These are phyloP conservation scores for Orthonevra nobilis DNA, from an alignment of 2,888 invertebrate species.

Conservation along the genomic window DNA sequence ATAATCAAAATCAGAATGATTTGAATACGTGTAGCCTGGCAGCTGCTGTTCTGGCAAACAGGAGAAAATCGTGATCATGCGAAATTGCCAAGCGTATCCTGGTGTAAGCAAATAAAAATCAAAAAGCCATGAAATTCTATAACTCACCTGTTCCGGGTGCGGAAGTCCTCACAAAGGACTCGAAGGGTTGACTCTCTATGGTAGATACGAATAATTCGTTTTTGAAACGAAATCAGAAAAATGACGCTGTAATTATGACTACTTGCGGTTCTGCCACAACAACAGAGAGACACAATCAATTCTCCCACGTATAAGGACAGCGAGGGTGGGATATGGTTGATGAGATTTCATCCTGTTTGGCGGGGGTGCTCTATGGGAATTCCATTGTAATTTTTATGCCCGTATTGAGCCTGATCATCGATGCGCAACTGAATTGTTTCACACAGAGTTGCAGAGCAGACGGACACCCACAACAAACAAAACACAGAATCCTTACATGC, in stretches of 20 bases:
- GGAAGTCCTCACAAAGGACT: slow-evolving; percentile 14
- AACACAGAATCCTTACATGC: slow-evolving; percentile 20
- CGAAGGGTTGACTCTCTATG: slow-evolving; percentile 54
- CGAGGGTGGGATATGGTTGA: slow-evolving; percentile 56
- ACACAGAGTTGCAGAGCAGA: slow-evolving; percentile 41
- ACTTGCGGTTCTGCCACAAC: slow-evolving; percentile 58
- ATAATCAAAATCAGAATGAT: slow-evolving; percentile 57
- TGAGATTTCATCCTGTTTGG: slow-evolving; percentile 29
- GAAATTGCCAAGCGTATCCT: slow-evolving; percentile 56
- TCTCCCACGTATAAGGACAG: background rate
- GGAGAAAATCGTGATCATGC: slow-evolving; percentile 38
- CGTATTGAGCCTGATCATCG: slow-evolving; percentile 56
- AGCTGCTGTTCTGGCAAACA: slow-evolving; percentile 38
- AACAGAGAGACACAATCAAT: background rate
- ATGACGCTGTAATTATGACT: slow-evolving; percentile 62
- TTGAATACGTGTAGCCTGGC: slow-evolving; percentile 55
- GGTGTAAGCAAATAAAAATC: slow-evolving; percentile 60
- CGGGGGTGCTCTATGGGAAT: slow-evolving; percentile 53
- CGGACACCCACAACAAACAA: slow-evolving; percentile 35
- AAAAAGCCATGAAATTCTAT: slow-evolving; percentile 61
- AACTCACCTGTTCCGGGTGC: slow-evolving; percentile 55
- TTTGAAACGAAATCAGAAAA: slow-evolving; percentile 53
- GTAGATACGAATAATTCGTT: slow-evolving; percentile 23
- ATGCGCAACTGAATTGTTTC: slow-evolving; percentile 69
- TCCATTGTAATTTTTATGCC: slow-evolving; percentile 3